These are phyloP conservation scores for Drosophila sechellia DNA, from an alignment of 1,140 invertebrate species.

Conservation along the genomic window DNA sequence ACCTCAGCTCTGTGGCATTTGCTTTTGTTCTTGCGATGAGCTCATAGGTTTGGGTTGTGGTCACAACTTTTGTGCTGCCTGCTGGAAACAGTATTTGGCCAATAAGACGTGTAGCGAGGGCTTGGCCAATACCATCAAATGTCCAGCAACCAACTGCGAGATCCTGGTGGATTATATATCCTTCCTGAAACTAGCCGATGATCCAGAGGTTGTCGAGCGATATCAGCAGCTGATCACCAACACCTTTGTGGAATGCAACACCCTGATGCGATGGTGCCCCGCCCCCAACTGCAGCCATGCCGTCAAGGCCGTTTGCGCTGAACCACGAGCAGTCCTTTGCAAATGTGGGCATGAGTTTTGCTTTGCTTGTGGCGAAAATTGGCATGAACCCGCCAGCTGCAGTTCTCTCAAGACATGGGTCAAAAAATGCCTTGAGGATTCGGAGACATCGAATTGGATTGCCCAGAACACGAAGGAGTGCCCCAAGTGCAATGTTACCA, in stretches of 20 bases:
- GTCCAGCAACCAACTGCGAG: slow-evolving; percentile 94
- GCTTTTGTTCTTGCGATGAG: slow-evolving; percentile 87
- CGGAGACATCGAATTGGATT: slow-evolving; percentile 99
- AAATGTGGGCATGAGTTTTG: slow-evolving; percentile 96
- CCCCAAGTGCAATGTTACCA: slow-evolving; percentile 98
- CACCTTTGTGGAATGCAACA: slow-evolving; percentile 99
- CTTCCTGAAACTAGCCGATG: slow-evolving; percentile 96
- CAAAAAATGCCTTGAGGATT: slow-evolving; percentile 99
- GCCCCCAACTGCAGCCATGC: slow-evolving; percentile 98
- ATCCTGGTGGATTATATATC: slow-evolving; percentile 98
- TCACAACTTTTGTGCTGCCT: slow-evolving; percentile 96
- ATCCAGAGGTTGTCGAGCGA: slow-evolving; percentile 96
- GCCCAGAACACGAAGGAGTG: slow-evolving; percentile 99
- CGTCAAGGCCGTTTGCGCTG: slow-evolving; percentile 96
- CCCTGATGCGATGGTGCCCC: slow-evolving; percentile 98
- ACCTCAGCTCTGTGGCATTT: slow-evolving; percentile 86
- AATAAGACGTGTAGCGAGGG: slow-evolving; percentile 99
- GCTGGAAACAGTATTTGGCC: slow-evolving; percentile 98
- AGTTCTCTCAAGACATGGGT: slow-evolving; percentile 97
- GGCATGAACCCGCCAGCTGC: slow-evolving; percentile 99
- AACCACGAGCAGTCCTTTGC: slow-evolving; percentile 95
- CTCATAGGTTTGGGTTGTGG: slow-evolving; percentile 98
- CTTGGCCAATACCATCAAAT: slow-evolving; percentile 97
- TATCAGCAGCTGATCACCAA: slow-evolving; percentile 99
- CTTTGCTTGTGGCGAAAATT: slow-evolving; percentile 98